These are phyloP conservation scores for Phylloscopus trochilus DNA, from an alignment of 2,113 vertebrate species.

Conservation along the genomic window DNA sequence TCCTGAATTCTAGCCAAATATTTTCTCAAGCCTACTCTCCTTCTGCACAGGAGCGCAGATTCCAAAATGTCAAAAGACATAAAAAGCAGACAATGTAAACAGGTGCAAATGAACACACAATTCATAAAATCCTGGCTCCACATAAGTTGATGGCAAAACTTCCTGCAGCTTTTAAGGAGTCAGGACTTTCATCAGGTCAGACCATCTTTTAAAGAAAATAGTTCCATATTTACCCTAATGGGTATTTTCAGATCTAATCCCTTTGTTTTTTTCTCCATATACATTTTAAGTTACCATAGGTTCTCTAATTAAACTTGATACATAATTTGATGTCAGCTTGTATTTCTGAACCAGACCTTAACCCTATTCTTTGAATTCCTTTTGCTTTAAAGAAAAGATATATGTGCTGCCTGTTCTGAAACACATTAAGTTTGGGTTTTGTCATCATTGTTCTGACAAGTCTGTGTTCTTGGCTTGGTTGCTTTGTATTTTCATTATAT, in stretches of 20 bases:
- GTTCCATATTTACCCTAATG: not conserved
- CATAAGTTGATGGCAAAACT: not conserved
- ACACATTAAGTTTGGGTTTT: not conserved
- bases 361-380: not conserved
- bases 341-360: not conserved
- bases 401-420: not conserved
- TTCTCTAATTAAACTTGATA: not conserved
- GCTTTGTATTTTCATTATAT: not conserved
- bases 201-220: not conserved
- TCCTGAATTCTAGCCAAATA: slow-evolving; percentile 27
- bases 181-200: not conserved
- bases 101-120: not conserved
- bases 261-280: not conserved
- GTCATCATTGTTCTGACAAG: not conserved
- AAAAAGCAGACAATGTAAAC: not conserved
- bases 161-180: not conserved
- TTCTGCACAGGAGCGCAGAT: slow-evolving; percentile 25
- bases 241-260: not conserved
- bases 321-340: not conserved
- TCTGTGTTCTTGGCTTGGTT: not conserved
- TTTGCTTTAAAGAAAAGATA: not conserved
- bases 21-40: slow-evolving; percentile 41
- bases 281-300: not conserved
- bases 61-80: not conserved
- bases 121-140: not conserved